Conservation (phyloP, 2,113 vertebrate species). For the Pungitius pungitius region DNA sequence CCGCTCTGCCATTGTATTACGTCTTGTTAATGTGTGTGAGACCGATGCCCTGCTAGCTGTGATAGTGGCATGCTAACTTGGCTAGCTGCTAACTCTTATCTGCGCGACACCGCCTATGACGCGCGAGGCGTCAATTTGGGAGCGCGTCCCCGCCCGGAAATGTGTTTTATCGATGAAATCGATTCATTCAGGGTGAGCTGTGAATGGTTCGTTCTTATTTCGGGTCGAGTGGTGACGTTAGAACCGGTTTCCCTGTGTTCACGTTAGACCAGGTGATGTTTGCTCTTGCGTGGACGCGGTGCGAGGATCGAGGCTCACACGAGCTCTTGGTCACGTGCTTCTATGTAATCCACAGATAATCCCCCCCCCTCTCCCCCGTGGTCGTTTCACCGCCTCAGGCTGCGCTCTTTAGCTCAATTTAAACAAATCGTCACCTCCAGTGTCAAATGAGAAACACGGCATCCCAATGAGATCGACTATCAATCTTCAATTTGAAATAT, state of each 20-base stretch:
- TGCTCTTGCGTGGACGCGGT: background rate
- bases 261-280: background rate
- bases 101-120: slow-evolving; percentile 1
- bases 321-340: slow-evolving; percentile 70
- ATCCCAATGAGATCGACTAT: background rate
- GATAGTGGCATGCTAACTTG: background rate
- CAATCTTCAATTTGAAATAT: background rate
- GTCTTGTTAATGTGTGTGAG: background rate
- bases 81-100: background rate
- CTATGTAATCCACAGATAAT: slow-evolving; percentile 75
- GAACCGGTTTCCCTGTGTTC: background rate
- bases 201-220: background rate
- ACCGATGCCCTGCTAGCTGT: background rate
- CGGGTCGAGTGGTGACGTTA: background rate
- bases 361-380: slow-evolving; percentile 31
- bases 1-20: background rate
- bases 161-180: background rate
- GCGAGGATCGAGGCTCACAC: slow-evolving; percentile 33
- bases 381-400: slow-evolving; percentile 34
- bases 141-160: too few relatives aligned
- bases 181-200: background rate
- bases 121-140: too few relatives aligned
- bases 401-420: background rate
- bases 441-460: background rate
- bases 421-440: background rate